Evolutionary conservation across 2,113 vertebrate species (phyloP).

Genomic region (Capreolus pygargus): DNA sequence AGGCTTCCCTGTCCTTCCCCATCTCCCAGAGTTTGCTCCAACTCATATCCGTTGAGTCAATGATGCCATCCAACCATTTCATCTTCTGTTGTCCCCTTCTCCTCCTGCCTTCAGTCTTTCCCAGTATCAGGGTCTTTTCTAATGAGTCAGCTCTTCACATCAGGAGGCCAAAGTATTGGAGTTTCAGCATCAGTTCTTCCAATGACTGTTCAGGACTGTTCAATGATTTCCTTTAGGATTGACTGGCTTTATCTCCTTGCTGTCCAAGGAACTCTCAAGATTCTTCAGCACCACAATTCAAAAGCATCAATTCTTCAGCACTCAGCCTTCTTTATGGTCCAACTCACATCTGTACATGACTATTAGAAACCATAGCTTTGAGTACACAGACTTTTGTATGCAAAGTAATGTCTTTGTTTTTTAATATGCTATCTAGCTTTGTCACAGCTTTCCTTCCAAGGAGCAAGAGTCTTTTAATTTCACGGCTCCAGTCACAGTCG

Average conservation of each 20-base stretch:
- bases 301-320: not conserved
- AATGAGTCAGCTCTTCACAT: not conserved
- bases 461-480: not conserved
- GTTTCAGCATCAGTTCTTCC: not conserved
- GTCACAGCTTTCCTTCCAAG: not conserved
- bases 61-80: not conserved
- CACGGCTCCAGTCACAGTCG: not conserved
- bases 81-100: not conserved
- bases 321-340: not conserved
- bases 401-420: not conserved
- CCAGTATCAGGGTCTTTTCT: not conserved
- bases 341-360: not conserved
- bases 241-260: not conserved
- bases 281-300: not conserved
- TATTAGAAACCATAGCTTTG: not conserved
- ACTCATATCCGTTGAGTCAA: not conserved
- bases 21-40: not conserved
- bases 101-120: not conserved
- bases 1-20: not conserved
- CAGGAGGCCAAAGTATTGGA: not conserved
- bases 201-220: not conserved
- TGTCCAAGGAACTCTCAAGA: not conserved
- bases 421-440: not conserved
- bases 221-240: not conserved
- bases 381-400: not conserved